A percentile compares a stretch with the other conserved stretches of the same genome.
Evolutionary conservation across 53 echinoderm and acorn worm genomes (phyloP).

Genomic region (Apostichopus leukothele): DNA sequence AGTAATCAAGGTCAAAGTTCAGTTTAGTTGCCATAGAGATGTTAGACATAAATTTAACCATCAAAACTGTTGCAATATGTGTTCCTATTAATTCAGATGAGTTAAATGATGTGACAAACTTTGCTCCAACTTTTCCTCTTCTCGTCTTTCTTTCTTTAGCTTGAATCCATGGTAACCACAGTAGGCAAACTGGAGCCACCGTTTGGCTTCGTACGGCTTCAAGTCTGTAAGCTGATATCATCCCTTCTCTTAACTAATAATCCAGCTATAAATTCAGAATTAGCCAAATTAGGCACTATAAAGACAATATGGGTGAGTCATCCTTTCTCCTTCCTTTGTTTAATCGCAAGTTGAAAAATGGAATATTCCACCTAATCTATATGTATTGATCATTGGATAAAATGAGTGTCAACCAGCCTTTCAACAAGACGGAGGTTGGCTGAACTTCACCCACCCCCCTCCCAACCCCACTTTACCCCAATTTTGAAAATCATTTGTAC

Average conservation of each 20-base stretch:
- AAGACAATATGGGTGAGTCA: conserved; percentile 84
- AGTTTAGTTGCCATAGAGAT: too few species aligned
- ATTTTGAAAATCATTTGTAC: not conserved
- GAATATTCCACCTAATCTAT: too few species aligned
- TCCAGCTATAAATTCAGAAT: conserved; percentile 86
- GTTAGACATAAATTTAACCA: too few species aligned
- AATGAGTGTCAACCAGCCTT: too few species aligned
- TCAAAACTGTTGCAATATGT: too few species aligned
- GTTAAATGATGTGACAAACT: not conserved
- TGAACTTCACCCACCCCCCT: too few species aligned
- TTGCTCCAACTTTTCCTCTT: not conserved
- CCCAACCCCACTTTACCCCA: not conserved
- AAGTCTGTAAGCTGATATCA: conserved; percentile 88
- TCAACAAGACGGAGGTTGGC: too few species aligned
- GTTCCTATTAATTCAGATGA: too few species aligned
- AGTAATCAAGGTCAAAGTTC: too few species aligned
- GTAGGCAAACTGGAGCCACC: conserved; percentile 92
- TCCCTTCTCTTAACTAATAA: conserved; percentile 91
- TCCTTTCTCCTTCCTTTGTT: not conserved
- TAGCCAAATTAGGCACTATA: conserved; percentile 92
- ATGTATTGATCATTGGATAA: too few species aligned
- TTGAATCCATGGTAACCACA: conserved; percentile 85
- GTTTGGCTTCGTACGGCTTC: conserved; percentile 86
- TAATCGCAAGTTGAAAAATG: too few species aligned
- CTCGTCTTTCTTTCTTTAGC: conserved; percentile 43